phyloP scores from a whole-genome alignment of 64 coral and sea anemone species.

The Stichodactyla mertensii region DNA sequence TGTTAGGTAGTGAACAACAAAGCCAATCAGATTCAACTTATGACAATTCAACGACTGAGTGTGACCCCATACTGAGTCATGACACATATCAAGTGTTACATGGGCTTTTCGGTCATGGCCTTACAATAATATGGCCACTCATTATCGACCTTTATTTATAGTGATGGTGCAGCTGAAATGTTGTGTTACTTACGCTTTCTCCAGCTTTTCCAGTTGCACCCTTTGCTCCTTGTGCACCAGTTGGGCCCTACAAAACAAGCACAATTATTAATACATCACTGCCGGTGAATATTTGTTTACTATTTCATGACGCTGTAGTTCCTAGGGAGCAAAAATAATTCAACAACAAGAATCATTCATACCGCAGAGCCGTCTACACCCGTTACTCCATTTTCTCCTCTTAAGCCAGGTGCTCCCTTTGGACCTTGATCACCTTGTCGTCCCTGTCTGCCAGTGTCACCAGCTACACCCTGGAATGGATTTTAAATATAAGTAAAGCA shows the following conservation, averaged over 20 bases:
- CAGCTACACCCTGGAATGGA: background rate
- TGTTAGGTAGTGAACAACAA: too few species aligned
- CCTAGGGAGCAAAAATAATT: background rate
- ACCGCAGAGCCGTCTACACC: background rate
- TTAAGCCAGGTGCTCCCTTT: slow-evolving; percentile 15
- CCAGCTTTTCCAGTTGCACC: background rate
- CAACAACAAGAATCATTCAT: background rate
- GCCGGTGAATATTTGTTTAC: background rate
- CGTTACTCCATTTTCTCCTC: background rate
- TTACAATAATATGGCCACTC: too few species aligned
- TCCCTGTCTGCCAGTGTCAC: slow-evolving; percentile 12
- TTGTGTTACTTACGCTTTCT: background rate
- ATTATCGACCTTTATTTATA: too few species aligned
- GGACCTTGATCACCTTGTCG: background rate
- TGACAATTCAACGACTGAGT: too few species aligned
- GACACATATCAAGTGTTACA: too few species aligned
- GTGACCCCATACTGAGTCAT: too few species aligned
- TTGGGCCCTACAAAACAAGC: slow-evolving; percentile 6
- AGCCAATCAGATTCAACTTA: too few species aligned
- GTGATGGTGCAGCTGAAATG: too few species aligned
- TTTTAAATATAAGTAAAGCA: too few species aligned
- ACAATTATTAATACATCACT: background rate
- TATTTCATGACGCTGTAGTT: too few species aligned
- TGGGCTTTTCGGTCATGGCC: too few species aligned
- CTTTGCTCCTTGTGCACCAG: background rate